Percentiles rank a stretch among this genome's conserved stretches.
Conservation (phyloP, 2,888 invertebrate species). For the Barypeithes pellucidus region DNA sequence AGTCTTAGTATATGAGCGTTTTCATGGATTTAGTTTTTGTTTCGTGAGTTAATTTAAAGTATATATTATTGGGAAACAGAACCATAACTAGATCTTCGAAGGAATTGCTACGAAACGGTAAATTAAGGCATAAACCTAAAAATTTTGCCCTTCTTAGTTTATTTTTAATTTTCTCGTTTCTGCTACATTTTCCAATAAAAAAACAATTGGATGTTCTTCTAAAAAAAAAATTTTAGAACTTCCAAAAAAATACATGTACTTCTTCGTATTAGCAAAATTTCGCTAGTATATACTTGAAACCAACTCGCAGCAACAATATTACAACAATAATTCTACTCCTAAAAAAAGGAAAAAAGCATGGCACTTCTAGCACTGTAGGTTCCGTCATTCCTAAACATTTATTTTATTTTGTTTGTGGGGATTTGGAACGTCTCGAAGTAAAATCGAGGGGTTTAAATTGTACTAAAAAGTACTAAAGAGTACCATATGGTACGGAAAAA, state of each 20-base stretch:
- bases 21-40: not conserved
- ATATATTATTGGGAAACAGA: too few species aligned
- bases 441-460: slow-evolving; percentile 28
- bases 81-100: too few species aligned
- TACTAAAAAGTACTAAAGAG: slow-evolving; percentile 26
- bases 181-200: too few species aligned
- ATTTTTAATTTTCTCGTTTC: too few species aligned
- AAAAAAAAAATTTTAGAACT: too few species aligned
- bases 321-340: slow-evolving; percentile 15
- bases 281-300: slow-evolving; percentile 3
- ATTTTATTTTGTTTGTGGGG: slow-evolving; percentile 54
- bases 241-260: too few species aligned
- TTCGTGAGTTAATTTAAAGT: slow-evolving; percentile 17
- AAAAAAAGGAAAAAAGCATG: slow-evolving; percentile 63
- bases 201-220: too few species aligned
- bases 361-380: slow-evolving; percentile 69
- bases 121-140: too few species aligned
- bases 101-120: too few species aligned
- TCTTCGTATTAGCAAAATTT: too few species aligned
- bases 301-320: slow-evolving; percentile 2
- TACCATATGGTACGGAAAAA: slow-evolving; percentile 40
- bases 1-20: slow-evolving; percentile 5
- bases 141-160: too few species aligned
- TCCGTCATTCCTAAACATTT: slow-evolving; percentile 65
- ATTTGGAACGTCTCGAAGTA: slow-evolving; percentile 62